Evolutionary conservation across 2,113 vertebrate species (phyloP), one percentile per base, ranked within the genome.

Genomic region (Tetrax tetrax): DNA sequence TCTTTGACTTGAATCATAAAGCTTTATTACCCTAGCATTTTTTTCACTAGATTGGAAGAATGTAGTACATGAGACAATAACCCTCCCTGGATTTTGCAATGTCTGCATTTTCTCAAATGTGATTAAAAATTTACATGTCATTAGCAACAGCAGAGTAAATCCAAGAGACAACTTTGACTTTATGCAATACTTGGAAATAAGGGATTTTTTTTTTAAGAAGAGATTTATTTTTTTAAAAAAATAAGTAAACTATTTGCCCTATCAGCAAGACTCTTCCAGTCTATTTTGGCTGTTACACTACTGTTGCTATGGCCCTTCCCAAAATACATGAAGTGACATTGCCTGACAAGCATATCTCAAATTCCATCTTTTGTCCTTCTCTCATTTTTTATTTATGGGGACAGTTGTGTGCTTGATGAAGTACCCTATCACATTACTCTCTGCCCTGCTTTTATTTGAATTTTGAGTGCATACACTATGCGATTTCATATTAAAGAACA

Each of bases 1-100:
- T 68, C 83, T 89, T 84, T 63, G 61, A 75, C 57, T 84, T 71
- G 57, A 89, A 68, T 75, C 88, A 94, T 71, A 89, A 92, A 92
- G 60, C 61, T 84, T 83, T 88, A 78, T 48, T 90, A 33, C 6
- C 22, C 43, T 38, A 71, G 12, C 22, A 18, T 5, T 75, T 89
- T 90, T 76, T 65, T 7, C 60, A 81, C 48, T 38, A 82, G 38
- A 43, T 41, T 45, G 53, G 61, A 93, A 68, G 48, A 92, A 84
- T 8, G 51, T 1, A 91, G n/a, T 14, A 22, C 23, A 53, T 16
- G 29, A 87, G 43, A 83, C 76, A 66, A 77, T 33, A 80, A 66
- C 25, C 59, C 74, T 53, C 28, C 50, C 48, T 23, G 54, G 25
- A 47, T 70, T 96, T 74, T 63, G 63, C 71, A 38, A 29, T 9